phyloP scores from a whole-genome alignment of 2,888 invertebrate species.

The Parapristionchus giblindavisi region DNA sequence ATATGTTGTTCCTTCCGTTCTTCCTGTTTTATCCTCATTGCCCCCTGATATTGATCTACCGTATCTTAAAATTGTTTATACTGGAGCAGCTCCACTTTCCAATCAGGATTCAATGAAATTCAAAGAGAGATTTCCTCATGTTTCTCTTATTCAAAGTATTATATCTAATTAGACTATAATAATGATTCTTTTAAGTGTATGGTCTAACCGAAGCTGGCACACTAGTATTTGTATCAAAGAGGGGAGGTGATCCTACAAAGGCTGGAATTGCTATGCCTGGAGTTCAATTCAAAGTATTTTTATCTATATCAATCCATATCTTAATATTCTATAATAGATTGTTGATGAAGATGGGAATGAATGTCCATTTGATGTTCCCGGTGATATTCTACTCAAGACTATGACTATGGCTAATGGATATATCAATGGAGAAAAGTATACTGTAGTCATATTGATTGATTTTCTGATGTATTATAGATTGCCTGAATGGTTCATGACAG shows the following conservation, averaged over 20 bases:
- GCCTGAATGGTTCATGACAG: conserved; percentile 40
- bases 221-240: conserved; percentile 45
- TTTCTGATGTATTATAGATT: conserved; percentile 21
- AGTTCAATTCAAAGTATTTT: conserved; percentile 41
- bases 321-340: not conserved
- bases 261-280: conserved; percentile 54
- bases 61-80: conserved; percentile 22
- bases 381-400: conserved; percentile 49
- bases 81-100: conserved; percentile 10
- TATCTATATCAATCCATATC: no score
- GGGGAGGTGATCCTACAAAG: conserved; percentile 38
- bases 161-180: not conserved
- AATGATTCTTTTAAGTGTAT: conserved; percentile 48
- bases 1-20: conserved; percentile 57
- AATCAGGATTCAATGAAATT: not conserved
- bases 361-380: conserved; percentile 10
- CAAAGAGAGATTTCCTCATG: not conserved
- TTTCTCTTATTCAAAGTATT: conserved; percentile 43
- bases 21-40: conserved; percentile 44
- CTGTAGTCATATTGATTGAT: no score
- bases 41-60: not conserved
- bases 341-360: not conserved
- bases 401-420: conserved; percentile 48
- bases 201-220: conserved; percentile 62
- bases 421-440: conserved; percentile 20